A percentile compares a stretch with the other conserved stretches of the same genome.
Evolutionary conservation across 2,113 vertebrate species (phyloP).

Genomic region (Austrofundulus limnaeus): DNA sequence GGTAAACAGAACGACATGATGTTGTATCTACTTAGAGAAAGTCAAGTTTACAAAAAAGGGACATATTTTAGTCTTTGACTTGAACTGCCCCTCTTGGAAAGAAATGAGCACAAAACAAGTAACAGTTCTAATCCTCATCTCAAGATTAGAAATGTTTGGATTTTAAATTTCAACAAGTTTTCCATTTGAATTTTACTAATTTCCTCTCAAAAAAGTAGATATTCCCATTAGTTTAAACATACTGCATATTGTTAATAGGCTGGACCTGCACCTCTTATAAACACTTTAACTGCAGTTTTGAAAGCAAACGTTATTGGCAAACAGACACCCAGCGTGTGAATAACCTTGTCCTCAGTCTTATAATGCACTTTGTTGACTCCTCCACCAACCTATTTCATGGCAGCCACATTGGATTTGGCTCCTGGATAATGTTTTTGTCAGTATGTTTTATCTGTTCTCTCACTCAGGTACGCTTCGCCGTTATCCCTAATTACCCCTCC

Average conservation of each 20-base stretch:
- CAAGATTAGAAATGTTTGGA: too few species aligned
- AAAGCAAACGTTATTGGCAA: constrained; percentile 53
- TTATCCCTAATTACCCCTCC: constrained; percentile 72
- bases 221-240: neutral
- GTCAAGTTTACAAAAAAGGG: constrained; percentile 7
- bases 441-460: constrained; percentile 72
- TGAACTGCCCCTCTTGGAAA: neutral
- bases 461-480: constrained; percentile 60
- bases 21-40: constrained; percentile 25
- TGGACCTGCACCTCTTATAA: constrained; percentile 5
- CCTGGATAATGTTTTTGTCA: constrained; percentile 70
- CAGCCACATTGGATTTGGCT: constrained; percentile 71
- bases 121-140: neutral
- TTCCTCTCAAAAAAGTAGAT: neutral
- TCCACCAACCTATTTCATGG: constrained; percentile 57
- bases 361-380: constrained; percentile 60
- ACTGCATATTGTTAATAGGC: neutral
- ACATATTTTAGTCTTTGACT: constrained; percentile 3
- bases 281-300: constrained; percentile 44
- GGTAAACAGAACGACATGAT: constrained; percentile 57
- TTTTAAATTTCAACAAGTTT: neutral
- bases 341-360: constrained; percentile 64
- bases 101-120: neutral
- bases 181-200: too few species aligned
- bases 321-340: constrained; percentile 46